A percentile compares a stretch with the other conserved stretches of the same genome.
Evolutionary conservation across 2,113 vertebrate species (phyloP).

Genomic region (Lipotes vexillifer): DNA sequence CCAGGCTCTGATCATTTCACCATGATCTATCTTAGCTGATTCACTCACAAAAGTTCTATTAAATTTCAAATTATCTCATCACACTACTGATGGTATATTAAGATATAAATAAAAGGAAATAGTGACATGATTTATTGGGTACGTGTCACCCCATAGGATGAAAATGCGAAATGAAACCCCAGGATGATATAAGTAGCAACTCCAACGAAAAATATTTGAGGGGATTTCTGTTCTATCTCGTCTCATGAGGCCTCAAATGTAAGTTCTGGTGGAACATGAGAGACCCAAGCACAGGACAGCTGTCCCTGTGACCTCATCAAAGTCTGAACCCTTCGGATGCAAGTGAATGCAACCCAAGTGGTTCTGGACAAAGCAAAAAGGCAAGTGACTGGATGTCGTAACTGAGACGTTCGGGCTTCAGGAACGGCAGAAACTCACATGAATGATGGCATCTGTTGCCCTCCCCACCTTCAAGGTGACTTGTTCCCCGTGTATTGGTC

Average conservation of each 20-base stretch:
- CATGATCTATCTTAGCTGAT: constrained; percentile 68
- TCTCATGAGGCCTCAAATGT: not conserved
- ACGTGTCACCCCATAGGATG: not conserved
- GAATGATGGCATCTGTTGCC: not conserved
- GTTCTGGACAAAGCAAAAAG: not conserved
- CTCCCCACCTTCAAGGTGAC: not conserved
- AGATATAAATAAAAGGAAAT: constrained; percentile 71
- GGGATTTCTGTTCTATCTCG: not conserved
- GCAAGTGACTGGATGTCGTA: not conserved
- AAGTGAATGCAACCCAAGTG: not conserved
- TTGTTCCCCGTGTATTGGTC: not conserved
- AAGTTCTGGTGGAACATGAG: not conserved
- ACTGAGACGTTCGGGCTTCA: not conserved
- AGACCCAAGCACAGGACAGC: not conserved
- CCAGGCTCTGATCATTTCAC: constrained; percentile 37
- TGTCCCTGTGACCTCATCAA: not conserved
- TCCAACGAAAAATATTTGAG: not conserved
- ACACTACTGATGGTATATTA: constrained; percentile 47
- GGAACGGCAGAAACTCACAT: not conserved
- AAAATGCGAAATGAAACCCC: constrained; percentile 11
- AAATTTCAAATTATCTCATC: constrained; percentile 77
- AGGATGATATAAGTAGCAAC: not conserved
- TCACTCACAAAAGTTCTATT: constrained; percentile 71
- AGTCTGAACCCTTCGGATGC: not conserved
- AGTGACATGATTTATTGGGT: constrained; percentile 52